These are phyloP conservation scores for Lochmaea capreae DNA, from an alignment of 2,888 invertebrate species.

Conservation along the genomic window DNA sequence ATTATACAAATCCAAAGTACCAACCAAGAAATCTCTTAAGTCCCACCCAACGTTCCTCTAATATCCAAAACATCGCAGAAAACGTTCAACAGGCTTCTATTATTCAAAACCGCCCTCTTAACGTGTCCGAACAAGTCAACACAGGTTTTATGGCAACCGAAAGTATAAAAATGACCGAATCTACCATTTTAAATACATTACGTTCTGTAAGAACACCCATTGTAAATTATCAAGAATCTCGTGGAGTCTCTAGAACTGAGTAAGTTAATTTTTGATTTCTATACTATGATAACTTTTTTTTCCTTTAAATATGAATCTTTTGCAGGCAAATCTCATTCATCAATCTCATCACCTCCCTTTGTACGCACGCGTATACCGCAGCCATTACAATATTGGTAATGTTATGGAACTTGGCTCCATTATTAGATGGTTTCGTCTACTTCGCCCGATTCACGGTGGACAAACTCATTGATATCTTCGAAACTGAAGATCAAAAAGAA, in stretches of 20 bases:
- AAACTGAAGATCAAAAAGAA: slow-evolving; percentile 54
- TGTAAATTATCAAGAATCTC: slow-evolving; percentile 59
- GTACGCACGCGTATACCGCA: slow-evolving; percentile 59
- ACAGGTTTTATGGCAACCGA: background rate
- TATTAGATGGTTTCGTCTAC: slow-evolving; percentile 57
- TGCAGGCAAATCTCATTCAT: slow-evolving; percentile 60
- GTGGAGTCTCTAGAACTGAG: slow-evolving; percentile 59
- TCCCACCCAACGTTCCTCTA: background rate
- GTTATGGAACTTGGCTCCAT: slow-evolving; percentile 57
- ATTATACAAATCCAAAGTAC: background rate
- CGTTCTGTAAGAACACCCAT: slow-evolving; percentile 57
- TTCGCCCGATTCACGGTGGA: slow-evolving; percentile 60
- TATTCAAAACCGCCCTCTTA: background rate
- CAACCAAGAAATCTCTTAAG: background rate
- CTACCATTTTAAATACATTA: slow-evolving; percentile 46
- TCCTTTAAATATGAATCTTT: slow-evolving; percentile 35
- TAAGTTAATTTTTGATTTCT: slow-evolving; percentile 45
- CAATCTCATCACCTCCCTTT: slow-evolving; percentile 57
- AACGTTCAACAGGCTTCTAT: background rate
- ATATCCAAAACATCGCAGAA: background rate
- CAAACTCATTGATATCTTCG: slow-evolving; percentile 60
- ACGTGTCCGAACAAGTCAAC: background rate
- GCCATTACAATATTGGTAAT: slow-evolving; percentile 58
- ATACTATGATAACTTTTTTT: background rate
- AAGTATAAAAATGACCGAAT: slow-evolving; percentile 39